Percentiles rank a stretch among this genome's conserved stretches.
Evolutionary conservation across 2,888 invertebrate genomes (phyloP).

Genomic region (Megamerina dolium): DNA sequence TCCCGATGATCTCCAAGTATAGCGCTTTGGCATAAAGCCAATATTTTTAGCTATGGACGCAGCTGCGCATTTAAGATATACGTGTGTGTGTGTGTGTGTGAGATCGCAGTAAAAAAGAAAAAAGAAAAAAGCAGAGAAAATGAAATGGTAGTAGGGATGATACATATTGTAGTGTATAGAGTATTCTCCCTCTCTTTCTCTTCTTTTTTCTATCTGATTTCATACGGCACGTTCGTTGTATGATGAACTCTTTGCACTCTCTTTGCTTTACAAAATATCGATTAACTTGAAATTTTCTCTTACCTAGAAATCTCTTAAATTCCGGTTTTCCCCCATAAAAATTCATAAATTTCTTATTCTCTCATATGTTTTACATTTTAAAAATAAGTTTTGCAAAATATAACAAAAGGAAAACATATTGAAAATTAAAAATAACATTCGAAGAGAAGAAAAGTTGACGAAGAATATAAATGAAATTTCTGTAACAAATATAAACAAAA

Average conservation of each 20-base stretch:
- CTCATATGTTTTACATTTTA: too few species aligned
- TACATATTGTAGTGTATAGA: too few species aligned
- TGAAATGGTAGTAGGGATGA: neutral
- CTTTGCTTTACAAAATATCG: too few species aligned
- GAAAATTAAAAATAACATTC: constrained; percentile 4
- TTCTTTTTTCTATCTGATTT: too few species aligned
- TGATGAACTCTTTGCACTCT: too few species aligned
- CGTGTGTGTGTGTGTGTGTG: constrained; percentile 18
- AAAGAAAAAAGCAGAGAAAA: neutral
- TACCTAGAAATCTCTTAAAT: too few species aligned
- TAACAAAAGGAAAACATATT: constrained; percentile 5
- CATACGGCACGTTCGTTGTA: too few species aligned
- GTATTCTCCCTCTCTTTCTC: neutral
- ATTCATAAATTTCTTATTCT: too few species aligned
- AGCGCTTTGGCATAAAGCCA: constrained; percentile 76
- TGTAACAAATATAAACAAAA: constrained; percentile 20
- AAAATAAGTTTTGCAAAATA: too few species aligned
- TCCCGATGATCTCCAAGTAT: constrained; percentile 73
- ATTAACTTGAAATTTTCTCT: too few species aligned
- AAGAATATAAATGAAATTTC: neutral
- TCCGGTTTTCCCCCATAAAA: too few species aligned
- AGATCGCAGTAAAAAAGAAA: neutral
- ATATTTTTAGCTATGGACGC: constrained; percentile 43
- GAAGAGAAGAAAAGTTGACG: too few species aligned
- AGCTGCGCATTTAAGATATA: constrained; percentile 37